phyloP scores from a whole-genome alignment of 2,888 invertebrate species.

The Erannis defoliaria region DNA sequence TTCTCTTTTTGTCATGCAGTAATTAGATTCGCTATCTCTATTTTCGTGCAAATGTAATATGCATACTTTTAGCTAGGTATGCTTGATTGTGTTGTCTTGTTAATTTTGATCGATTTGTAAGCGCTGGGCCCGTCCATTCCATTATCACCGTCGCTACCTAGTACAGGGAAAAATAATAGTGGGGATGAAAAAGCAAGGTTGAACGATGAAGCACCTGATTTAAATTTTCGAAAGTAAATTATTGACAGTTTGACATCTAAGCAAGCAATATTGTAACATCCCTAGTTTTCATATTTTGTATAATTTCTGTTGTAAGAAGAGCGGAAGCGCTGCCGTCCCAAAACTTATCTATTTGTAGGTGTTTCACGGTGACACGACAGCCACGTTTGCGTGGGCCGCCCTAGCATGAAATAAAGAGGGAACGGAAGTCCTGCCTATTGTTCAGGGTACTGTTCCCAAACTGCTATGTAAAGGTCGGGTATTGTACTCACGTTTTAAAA shows the following conservation, averaged over 20 bases:
- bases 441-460: conserved; percentile 13
- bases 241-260: not conserved
- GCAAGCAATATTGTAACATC: conserved; percentile 1
- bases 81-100: no score
- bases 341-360: conserved; percentile 17
- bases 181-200: no score
- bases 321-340: conserved; percentile 3
- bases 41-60: no score
- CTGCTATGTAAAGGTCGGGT: conserved; percentile 9
- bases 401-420: conserved; percentile 24
- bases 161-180: no score
- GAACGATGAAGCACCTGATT: no score
- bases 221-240: not conserved
- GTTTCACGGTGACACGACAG: conserved; percentile 21
- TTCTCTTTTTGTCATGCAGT: no score
- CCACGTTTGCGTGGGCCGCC: conserved; percentile 14
- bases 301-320: conserved; percentile 7
- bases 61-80: no score
- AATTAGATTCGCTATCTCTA: no score
- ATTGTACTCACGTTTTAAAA: not conserved
- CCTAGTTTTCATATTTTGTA: conserved; percentile 5
- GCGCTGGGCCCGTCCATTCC: no score
- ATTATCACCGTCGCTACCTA: no score
- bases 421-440: conserved; percentile 25
- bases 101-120: no score